Conservation (phyloP, 2,113 vertebrate genomes). For the Sinocyclocheilus maitianheensis region DNA sequence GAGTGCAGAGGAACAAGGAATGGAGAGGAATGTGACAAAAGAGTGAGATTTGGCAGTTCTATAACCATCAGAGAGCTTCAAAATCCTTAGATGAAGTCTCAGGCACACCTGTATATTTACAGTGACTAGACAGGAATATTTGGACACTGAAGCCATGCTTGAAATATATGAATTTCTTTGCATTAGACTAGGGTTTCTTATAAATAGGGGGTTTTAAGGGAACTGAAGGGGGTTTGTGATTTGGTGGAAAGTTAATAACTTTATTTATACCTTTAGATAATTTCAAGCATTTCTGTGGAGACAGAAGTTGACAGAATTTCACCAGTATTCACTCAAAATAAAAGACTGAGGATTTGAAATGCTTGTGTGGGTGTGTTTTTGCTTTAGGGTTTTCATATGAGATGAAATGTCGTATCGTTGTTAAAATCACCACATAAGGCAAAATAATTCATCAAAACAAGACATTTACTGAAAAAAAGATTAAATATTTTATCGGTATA, state of each 20-base stretch:
- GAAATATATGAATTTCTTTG: neutral
- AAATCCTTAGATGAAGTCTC: neutral
- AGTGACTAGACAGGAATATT: neutral
- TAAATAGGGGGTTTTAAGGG: neutral
- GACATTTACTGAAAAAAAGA: too few relatives aligned
- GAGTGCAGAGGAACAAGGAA: neutral
- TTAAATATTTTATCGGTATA: too few relatives aligned
- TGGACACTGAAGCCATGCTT: neutral
- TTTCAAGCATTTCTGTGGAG: neutral
- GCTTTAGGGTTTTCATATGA: too few relatives aligned
- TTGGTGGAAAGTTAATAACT: too few relatives aligned
- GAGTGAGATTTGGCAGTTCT: neutral
- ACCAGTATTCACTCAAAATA: neutral
- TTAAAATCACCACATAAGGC: too few relatives aligned
- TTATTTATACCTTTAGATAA: too few relatives aligned
- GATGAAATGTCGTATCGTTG: too few relatives aligned
- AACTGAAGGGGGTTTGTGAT: neutral
- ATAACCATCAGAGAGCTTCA: neutral
- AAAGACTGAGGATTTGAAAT: neutral
- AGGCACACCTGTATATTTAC: neutral
- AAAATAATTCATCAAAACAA: neutral
- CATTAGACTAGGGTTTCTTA: neutral
- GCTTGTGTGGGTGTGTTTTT: too few relatives aligned
- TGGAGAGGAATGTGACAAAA: conserved; percentile 13
- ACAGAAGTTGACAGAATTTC: neutral